Base-by-base conservation (phyloP, 2,888 invertebrate genomes). In the Tromatobia lineatoria region DNA sequence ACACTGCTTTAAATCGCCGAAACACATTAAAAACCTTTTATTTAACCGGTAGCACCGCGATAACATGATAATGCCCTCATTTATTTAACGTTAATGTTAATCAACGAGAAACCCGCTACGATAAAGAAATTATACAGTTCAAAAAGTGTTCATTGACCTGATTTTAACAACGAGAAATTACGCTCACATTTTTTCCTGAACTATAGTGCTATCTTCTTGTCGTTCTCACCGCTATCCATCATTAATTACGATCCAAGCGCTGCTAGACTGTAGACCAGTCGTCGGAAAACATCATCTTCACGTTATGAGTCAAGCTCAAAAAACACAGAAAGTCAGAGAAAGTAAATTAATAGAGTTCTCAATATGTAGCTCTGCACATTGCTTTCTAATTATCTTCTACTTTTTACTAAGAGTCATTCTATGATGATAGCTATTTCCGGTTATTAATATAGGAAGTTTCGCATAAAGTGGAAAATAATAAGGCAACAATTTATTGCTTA, bases 1-100 rank as follows among this genome's bases (percentile, higher is more conserved):
- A 82, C 74, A 71, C 78, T 70, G 75, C 70, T 80, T 79, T 66
- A 59, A 79, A 79, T 75, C 70, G 83, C 71, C 75, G 82, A 75
- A 83, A 83, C 61, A 69, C 70, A 50, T 83, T 82, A 50, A 77
- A 77, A 38, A 50, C 29, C 64, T 54, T 52, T 59, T 54, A 13
- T 20, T 61, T 80, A 18, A 42, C 50, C 47, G 25, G 13, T 25
- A 57, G 47, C 73, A 20, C 57, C 1, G 20, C 20, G 79, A 57
- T 54, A 57, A 45, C 23, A 42, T 42, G 80, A 57, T 69, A 45
- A 75, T 80, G 61, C 42, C 67, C 23, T 45, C 69, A 61, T 59
- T 57, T 25, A 67, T 73, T 74, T 64, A 47, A 10, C 59, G 29
- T 59, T 73, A 57, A 73, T 73, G 57, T 59, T 73, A 59, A 73